A percentile compares a stretch with the other conserved stretches of the same genome.
Evolutionary conservation across 1,140 invertebrate species (phyloP).

Genomic region (Anastatus disparis): DNA sequence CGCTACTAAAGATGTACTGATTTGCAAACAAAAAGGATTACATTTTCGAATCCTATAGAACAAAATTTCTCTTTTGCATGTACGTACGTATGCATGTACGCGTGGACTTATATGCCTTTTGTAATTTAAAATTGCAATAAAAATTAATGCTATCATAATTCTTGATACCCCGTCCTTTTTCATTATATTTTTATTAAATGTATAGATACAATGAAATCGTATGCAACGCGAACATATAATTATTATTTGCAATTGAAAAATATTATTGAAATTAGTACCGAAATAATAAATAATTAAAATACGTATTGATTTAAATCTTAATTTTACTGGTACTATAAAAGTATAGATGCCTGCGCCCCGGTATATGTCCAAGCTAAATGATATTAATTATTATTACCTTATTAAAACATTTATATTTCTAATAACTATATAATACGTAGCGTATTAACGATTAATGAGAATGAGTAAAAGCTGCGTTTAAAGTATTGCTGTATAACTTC

Average conservation of each 20-base stretch:
- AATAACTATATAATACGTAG: neutral
- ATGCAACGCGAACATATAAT: neutral
- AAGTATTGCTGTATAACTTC: too few species aligned
- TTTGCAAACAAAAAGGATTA: too few species aligned
- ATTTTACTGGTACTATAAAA: neutral
- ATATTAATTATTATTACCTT: conserved; percentile 28
- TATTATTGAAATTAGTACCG: too few species aligned
- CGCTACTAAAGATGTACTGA: too few species aligned
- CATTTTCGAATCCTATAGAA: too few species aligned
- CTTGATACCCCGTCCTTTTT: neutral
- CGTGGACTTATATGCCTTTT: too few species aligned
- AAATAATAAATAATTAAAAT: neutral
- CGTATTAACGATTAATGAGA: conserved; percentile 5
- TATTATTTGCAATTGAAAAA: too few species aligned
- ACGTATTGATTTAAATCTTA: conserved; percentile 2
- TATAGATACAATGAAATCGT: neutral
- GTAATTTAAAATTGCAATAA: too few species aligned
- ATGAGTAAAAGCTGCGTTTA: neutral
- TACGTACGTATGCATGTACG: too few species aligned
- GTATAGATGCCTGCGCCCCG: neutral
- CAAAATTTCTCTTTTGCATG: too few species aligned
- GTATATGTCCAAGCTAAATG: neutral
- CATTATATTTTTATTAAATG: neutral
- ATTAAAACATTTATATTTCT: conserved; percentile 2
- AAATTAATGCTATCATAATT: neutral